Conservation (phyloP, 1,140 invertebrate genomes). For the Pogonognathellus flavescens region DNA sequence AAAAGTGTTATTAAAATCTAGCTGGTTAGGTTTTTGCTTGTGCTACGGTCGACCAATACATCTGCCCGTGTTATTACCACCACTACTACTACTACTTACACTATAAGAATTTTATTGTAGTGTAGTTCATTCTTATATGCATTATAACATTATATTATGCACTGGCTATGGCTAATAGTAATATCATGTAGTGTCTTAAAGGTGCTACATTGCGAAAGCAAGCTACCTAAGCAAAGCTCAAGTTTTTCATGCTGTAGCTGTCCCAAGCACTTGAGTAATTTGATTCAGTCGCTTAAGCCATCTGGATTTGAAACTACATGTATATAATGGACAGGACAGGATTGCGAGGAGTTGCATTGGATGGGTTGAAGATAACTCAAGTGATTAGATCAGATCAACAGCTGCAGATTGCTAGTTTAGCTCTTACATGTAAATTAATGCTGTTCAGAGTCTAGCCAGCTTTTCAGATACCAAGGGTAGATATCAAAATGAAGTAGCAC, state of each 20-base stretch:
- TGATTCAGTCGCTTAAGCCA: conserved; percentile 42
- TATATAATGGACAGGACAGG: conserved; percentile 39
- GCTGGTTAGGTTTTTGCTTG: conserved; percentile 10
- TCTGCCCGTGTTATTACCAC: not conserved
- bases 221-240: conserved; percentile 16
- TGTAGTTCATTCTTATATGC: too few relatives aligned
- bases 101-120: not conserved
- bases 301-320: conserved; percentile 24
- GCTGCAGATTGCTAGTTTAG: conserved; percentile 47
- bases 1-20: conserved; percentile 39
- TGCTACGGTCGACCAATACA: not conserved
- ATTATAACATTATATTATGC: too few relatives aligned
- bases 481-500: conserved; percentile 34
- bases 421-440: conserved; percentile 45
- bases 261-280: conserved; percentile 42
- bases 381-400: conserved; percentile 50
- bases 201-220: conserved; percentile 20
- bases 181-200: not conserved
- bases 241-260: conserved; percentile 35
- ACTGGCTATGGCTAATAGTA: not conserved
- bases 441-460: conserved; percentile 12
- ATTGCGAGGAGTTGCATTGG: not conserved
- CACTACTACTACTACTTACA: not conserved
- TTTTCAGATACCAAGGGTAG: not conserved
- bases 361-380: conserved; percentile 36